Conservation (phyloP, 2,113 vertebrate species). For the Pachyramphus minor region DNA sequence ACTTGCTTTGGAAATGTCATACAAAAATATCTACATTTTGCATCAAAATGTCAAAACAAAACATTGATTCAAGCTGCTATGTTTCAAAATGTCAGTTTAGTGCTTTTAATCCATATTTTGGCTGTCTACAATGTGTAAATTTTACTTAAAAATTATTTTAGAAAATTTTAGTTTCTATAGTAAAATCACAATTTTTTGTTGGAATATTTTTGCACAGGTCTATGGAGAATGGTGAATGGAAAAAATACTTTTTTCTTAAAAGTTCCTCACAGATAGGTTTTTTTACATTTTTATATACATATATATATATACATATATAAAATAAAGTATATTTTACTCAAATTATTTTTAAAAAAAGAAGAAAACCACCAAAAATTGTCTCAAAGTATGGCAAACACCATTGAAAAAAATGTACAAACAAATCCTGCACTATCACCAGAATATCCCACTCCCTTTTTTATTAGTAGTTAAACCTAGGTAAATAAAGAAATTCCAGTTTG, state of each 20-base stretch:
- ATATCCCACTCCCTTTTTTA: background rate
- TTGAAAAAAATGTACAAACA: background rate
- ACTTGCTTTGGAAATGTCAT: slow-evolving; percentile 56
- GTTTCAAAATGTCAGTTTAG: slow-evolving; percentile 35
- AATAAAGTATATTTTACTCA: background rate
- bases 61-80: slow-evolving; percentile 47
- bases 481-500: background rate
- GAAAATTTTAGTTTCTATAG: background rate
- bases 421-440: background rate
- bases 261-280: background rate
- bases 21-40: slow-evolving; percentile 47
- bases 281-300: background rate
- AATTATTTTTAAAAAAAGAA: background rate
- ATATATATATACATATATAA: too few species aligned
- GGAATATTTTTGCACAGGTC: background rate
- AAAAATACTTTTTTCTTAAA: background rate
- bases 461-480: background rate
- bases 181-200: background rate
- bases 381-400: background rate
- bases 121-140: background rate
- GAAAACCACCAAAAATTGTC: rapidly evolving
- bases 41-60: slow-evolving; percentile 66
- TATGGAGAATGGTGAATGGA: background rate
- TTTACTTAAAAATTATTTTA: background rate
- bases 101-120: slow-evolving; percentile 22